Conservation (phyloP, 2,888 invertebrate species). For the Macaria liturata region DNA sequence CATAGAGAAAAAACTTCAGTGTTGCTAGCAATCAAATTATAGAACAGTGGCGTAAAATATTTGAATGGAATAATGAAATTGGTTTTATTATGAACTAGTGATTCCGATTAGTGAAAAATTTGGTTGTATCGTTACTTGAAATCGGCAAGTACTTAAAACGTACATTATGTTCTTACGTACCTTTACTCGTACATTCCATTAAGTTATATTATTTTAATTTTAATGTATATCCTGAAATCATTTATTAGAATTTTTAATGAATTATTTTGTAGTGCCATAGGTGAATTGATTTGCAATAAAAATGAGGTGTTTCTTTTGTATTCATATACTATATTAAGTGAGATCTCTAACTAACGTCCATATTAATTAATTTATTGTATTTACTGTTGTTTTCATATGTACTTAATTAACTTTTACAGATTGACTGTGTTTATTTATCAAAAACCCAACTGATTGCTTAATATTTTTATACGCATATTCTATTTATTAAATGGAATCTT, state of each 20-base stretch:
- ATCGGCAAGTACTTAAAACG: conserved; percentile 40
- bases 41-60: neutral
- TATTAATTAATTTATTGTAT: conserved; percentile 30
- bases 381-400: conserved; percentile 14
- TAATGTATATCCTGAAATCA: conserved; percentile 23
- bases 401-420: neutral
- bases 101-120: conserved; percentile 27
- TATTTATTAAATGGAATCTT: too few relatives aligned
- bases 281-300: conserved; percentile 43
- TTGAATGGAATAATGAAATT: neutral
- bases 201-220: conserved; percentile 36
- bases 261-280: conserved; percentile 68
- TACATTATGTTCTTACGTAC: conserved; percentile 28
- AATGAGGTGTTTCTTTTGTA: conserved; percentile 37
- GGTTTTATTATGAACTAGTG: conserved; percentile 40
- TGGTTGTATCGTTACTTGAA: conserved; percentile 40
- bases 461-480: too few relatives aligned
- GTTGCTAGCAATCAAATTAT: neutral
- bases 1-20: neutral
- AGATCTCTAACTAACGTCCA: conserved; percentile 60
- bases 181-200: conserved; percentile 43
- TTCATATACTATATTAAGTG: conserved; percentile 38
- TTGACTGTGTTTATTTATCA: neutral
- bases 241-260: conserved; percentile 36
- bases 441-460: too few relatives aligned